Evolutionary conservation across 2,797 vertebrate genomes (phyloP).

Genomic region (Pseudomugil gertrudae): DNA sequence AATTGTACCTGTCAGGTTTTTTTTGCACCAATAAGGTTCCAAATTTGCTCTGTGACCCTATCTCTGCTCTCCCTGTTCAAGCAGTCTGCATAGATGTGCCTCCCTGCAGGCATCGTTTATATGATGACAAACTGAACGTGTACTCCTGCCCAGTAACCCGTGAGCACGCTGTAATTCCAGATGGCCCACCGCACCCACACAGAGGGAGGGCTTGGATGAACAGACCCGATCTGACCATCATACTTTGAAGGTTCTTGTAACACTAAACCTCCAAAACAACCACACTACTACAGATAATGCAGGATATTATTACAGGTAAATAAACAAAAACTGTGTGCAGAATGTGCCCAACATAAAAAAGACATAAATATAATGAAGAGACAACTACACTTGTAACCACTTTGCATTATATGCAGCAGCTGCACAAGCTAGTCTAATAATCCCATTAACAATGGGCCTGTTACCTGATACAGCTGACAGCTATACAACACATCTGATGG

Average conservation of each 20-base stretch:
- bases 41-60: background rate
- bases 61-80: background rate
- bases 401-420: constrained; percentile 41
- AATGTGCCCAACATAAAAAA: too few relatives aligned
- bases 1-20: background rate
- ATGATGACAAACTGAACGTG: background rate
- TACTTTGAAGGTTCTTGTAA: background rate
- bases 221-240: constrained; percentile 37
- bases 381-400: background rate
- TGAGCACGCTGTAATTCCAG: constrained; percentile 62
- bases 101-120: constrained; percentile 1
- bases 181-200: constrained; percentile 44
- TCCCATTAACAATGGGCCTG: constrained; percentile 52
- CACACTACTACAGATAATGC: background rate
- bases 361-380: background rate
- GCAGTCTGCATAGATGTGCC: background rate
- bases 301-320: background rate
- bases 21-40: too few relatives aligned
- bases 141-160: constrained; percentile 24
- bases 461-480: constrained; percentile 64
- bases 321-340: background rate
- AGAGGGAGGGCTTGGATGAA: constrained; percentile 30
- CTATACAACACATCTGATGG: constrained; percentile 13
- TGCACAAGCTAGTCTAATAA: constrained; percentile 40
- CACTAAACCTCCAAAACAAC: constrained; percentile 16